Base-by-base conservation (phyloP, 1,140 invertebrate genomes). In the Aphaenogaster floridana region DNA sequence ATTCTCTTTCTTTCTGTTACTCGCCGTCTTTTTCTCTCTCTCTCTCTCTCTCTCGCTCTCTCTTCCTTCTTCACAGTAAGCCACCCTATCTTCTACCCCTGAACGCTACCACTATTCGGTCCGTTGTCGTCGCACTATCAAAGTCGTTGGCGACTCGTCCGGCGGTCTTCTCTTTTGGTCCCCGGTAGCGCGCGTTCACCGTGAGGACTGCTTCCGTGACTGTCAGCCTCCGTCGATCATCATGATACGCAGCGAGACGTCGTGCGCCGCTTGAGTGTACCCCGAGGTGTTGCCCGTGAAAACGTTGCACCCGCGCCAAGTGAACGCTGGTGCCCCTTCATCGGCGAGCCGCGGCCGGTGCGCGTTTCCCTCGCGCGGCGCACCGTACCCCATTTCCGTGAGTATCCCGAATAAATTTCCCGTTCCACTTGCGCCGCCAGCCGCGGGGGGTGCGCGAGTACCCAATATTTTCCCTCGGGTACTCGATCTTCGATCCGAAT, bases 381-480 rank as follows among this genome's bases (percentile, higher is more conserved):
- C 80, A 83, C 17, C 80, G 80, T 84, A 84, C 42, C 54, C 80
- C 54, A 72, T 84, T 84, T 74, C 45, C 54, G 69, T 84, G n/a
- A 84, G 80, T 84, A 84, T 34, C 13, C 13, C 21, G 48, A 45
- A 21, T 69, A n/a, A 66, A 66, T 21, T 4, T 15, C 64, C 6
- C 11, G 59, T 63, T 28, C 5, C 13, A 15, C 59, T 15, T 15
- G 59, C 28, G 28, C 28, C n/a, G 64, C n/a, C 42, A 48, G 21
- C n/a, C n/a, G 42, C 28, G 28, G 21, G 45, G 34, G 78, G 1
- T 69, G 78, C 61, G 45, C 57, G 61, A 66, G 45, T 52, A 57
- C 28, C 13, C 54, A 11, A 4, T 52, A 17, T 34, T 39, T 21
- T 71, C 28, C 48, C 11, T 28, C 77, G 59, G 57, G 21, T 80